A percentile compares a stretch with the other conserved stretches of the same genome.
These are phyloP conservation scores for Microctenopoma steveboyesi DNA, from an alignment of 2,797 vertebrate species.

Conservation along the genomic window DNA sequence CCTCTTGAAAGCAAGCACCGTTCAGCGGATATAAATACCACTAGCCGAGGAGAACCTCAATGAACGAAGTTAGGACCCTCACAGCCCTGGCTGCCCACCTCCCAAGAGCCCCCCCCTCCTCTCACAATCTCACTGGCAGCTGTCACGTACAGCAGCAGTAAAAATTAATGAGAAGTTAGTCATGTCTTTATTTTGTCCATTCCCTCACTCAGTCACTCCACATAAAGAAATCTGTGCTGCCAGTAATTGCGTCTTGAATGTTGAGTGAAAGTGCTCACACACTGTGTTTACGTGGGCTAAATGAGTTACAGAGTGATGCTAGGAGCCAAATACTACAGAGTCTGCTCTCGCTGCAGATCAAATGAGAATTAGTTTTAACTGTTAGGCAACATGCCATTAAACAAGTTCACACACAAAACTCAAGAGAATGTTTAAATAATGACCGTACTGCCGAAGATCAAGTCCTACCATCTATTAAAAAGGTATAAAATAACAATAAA, in stretches of 20 bases:
- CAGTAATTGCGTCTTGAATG: constrained; percentile 67
- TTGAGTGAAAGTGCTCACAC: constrained; percentile 60
- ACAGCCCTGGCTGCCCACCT: constrained; percentile 46
- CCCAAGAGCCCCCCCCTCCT: neutral
- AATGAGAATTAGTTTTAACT: constrained; percentile 36
- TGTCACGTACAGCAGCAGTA: constrained; percentile 56
- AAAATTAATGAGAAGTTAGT: constrained; percentile 73
- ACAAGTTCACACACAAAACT: constrained; percentile 24
- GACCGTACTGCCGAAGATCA: constrained; percentile 6
- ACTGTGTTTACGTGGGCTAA: constrained; percentile 61
- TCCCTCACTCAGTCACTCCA: constrained; percentile 59
- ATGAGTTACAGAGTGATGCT: constrained; percentile 60
- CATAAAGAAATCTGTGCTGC: constrained; percentile 66
- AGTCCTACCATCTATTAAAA: neutral
- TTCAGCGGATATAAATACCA: constrained; percentile 65
- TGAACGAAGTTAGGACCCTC: constrained; percentile 49
- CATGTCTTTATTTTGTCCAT: constrained; percentile 69
- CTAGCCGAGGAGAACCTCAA: constrained; percentile 47
- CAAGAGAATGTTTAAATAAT: constrained; percentile 27
- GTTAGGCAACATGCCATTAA: constrained; percentile 42
- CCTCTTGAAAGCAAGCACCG: constrained; percentile 60
- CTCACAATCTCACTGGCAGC: constrained; percentile 59
- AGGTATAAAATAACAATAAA: neutral
- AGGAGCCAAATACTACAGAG: constrained; percentile 56
- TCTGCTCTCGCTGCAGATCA: constrained; percentile 43